Evolutionary conservation across 2,797 vertebrate species (phyloP), one percentile per base, ranked within the genome.

Genomic region (Rhynchotus rufescens): DNA sequence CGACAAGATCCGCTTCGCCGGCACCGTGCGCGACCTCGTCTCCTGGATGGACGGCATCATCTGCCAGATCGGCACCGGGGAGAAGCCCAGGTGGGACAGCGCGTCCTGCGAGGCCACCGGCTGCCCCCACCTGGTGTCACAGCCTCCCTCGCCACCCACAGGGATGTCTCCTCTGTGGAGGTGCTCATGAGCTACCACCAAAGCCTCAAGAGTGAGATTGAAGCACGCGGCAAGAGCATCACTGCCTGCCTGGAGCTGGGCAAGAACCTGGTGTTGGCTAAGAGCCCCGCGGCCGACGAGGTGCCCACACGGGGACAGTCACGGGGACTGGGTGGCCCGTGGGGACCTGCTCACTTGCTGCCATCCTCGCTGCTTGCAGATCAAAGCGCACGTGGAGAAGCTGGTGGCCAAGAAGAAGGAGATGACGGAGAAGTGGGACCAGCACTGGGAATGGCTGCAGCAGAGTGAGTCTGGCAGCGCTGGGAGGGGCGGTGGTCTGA

Each of bases 131-230:
- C 14, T 15, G 52, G 52, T 10, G 15, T 75, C 45, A 44, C 56
- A 28, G 25, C 4, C 60, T 10, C 26, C 44, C 4, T 49, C 23
- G 15, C 60, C 14, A 3, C 25, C 10, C 5, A 4, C 95, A 99
- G 99, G 97, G 99, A 99, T 3, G 99, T 99, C 77, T 99, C 99
- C 4, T 99, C 99, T 0, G 99, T 99, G 71, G 99, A 99, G 94
- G 98, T 99, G 92, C 97, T 99, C 95, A 99, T 99, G 98, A 99
- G 98, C 86, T 99, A 99, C 93, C 99, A 99, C 97, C 99, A 99
- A 82, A 98, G 98, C 78, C 98, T 99, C 92, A 99, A 99, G 97
- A 98, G 97, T 0, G 99, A 99, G 96, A 98, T 99, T 20, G 99
- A 99, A 68, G 98, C 98, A 0, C 98, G 98, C 5, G 97, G 91